A percentile compares a stretch with the other conserved stretches of the same genome.
phyloP scores from a whole-genome alignment of 35 echinoderm and acorn worm species.

The Anneissia japonica region DNA sequence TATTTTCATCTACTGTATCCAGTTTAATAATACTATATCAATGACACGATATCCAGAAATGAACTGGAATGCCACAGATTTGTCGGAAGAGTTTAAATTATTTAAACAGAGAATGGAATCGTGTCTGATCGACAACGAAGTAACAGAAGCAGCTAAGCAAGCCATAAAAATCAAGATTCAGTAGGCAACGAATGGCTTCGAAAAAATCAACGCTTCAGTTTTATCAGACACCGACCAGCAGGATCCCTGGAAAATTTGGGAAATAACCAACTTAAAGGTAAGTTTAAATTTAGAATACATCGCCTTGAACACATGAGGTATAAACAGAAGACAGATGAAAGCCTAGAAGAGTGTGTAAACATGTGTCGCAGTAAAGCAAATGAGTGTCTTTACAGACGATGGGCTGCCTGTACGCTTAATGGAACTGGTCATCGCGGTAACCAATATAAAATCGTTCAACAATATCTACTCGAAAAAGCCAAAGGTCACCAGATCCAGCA shows the following conservation, averaged over 20 bases:
- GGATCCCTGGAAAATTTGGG: slow-evolving; percentile 27
- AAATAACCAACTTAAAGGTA: slow-evolving; percentile 37
- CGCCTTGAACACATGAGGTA: slow-evolving; percentile 19
- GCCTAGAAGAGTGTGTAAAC: slow-evolving; percentile 42
- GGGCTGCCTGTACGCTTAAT: no score
- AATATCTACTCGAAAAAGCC: neutral
- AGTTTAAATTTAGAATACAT: slow-evolving; percentile 43
- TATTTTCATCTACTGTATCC: no score
- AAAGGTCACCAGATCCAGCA: slow-evolving; percentile 27
- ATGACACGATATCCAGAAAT: slow-evolving; percentile 36
- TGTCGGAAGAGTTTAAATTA: slow-evolving; percentile 35
- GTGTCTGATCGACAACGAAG: slow-evolving; percentile 10
- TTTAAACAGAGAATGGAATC: slow-evolving; percentile 29
- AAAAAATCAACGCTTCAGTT: slow-evolving; percentile 22
- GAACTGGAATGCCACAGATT: slow-evolving; percentile 10
- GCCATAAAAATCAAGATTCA: slow-evolving; percentile 39
- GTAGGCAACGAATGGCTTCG: slow-evolving; percentile 12
- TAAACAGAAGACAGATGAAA: slow-evolving; percentile 29
- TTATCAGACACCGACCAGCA: slow-evolving; percentile 24
- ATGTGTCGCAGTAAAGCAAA: slow-evolving; percentile 34
- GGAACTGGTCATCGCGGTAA: no score
- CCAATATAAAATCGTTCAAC: no score
- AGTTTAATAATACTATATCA: no score
- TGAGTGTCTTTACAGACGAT: neutral
- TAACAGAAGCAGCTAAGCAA: slow-evolving; percentile 12